These are phyloP conservation scores for Apteryx owenii DNA, from an alignment of 2,113 vertebrate species.

Conservation along the genomic window DNA sequence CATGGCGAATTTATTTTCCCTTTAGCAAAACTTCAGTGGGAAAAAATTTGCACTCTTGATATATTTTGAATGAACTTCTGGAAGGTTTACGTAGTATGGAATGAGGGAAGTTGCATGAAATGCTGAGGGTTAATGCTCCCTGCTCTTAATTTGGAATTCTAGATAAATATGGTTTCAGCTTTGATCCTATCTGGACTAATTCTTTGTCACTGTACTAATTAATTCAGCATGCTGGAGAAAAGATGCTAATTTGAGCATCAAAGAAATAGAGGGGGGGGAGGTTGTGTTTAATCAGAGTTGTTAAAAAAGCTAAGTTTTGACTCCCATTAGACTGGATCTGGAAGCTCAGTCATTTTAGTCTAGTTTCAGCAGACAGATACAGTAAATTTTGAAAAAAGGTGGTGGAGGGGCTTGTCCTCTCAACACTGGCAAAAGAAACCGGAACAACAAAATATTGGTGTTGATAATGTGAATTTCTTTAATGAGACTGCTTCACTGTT, in stretches of 20 bases:
- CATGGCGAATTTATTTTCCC: constrained; percentile 58
- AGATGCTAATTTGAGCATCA: constrained; percentile 85
- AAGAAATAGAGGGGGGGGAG: constrained; percentile 74
- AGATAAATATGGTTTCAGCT: constrained; percentile 80
- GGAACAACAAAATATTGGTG: neutral
- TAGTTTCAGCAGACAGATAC: constrained; percentile 32
- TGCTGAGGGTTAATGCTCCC: constrained; percentile 71
- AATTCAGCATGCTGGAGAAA: constrained; percentile 82
- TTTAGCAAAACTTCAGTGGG: constrained; percentile 52
- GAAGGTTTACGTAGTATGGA: constrained; percentile 52
- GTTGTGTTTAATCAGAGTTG: constrained; percentile 80
- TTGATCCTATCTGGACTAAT: constrained; percentile 84
- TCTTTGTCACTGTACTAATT: constrained; percentile 84
- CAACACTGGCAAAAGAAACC: neutral
- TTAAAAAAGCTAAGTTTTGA: constrained; percentile 76
- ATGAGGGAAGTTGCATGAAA: constrained; percentile 61
- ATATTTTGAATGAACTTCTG: constrained; percentile 53
- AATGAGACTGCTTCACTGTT: neutral
- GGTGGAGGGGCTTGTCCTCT: neutral
- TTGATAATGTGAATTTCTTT: constrained; percentile 5
- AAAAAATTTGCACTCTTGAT: neutral
- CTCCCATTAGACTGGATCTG: constrained; percentile 67
- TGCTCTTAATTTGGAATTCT: constrained; percentile 79
- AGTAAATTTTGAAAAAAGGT: neutral
- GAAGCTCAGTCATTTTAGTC: constrained; percentile 54